Percentiles rank a stretch among this genome's conserved stretches.
phyloP scores from a whole-genome alignment of 2,888 invertebrate genomes.

The Petrophora chlorosata region DNA sequence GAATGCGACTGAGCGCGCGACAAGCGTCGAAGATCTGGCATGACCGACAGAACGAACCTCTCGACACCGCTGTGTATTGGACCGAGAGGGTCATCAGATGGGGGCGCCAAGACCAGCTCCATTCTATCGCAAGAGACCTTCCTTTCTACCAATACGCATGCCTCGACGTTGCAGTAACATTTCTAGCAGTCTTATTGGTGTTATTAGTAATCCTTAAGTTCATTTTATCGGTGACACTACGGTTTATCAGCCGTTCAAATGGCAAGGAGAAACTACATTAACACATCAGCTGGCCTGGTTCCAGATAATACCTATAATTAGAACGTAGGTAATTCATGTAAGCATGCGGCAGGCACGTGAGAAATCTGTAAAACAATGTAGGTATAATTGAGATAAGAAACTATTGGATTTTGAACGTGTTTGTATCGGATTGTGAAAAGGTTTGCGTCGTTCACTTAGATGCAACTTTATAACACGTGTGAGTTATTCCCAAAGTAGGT shows the following conservation, averaged over 20 bases:
- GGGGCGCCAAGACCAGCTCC: constrained; percentile 61
- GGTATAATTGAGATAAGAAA: no score
- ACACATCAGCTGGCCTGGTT: constrained; percentile 24
- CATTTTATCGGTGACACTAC: constrained; percentile 48
- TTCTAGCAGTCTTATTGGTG: constrained; percentile 45
- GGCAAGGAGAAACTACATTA: constrained; percentile 67
- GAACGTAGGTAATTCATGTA: constrained; percentile 3
- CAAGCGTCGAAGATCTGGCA: constrained; percentile 78
- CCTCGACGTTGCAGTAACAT: constrained; percentile 62
- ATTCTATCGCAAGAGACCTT: constrained; percentile 60
- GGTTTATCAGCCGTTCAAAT: constrained; percentile 48
- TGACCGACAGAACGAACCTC: constrained; percentile 75
- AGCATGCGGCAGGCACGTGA: constrained; percentile 6
- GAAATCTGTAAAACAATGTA: background rate
- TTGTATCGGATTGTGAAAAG: no score
- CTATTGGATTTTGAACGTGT: no score
- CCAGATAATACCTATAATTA: constrained; percentile 18
- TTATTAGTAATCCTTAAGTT: constrained; percentile 49
- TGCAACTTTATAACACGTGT: no score
- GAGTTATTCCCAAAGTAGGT: no score
- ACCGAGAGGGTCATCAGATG: constrained; percentile 81
- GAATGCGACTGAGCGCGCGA: constrained; percentile 70
- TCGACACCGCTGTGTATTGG: constrained; percentile 84
- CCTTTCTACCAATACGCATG: constrained; percentile 59
- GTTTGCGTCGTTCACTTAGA: no score